These are phyloP conservation scores for Heliconius himera DNA, from an alignment of 1,140 invertebrate species.

Conservation along the genomic window DNA sequence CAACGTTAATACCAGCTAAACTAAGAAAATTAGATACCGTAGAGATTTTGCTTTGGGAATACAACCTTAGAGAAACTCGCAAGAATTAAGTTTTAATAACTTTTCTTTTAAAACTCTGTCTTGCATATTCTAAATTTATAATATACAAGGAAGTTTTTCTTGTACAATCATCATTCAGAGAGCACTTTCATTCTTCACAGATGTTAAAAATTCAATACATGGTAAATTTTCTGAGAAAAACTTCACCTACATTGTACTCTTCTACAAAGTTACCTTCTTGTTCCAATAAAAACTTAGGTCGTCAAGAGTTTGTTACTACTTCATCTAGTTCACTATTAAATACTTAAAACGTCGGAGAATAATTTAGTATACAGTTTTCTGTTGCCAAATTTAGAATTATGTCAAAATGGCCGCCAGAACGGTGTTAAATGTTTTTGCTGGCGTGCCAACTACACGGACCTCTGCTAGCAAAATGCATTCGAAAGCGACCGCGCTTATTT, in stretches of 20 bases:
- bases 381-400: conserved; percentile 12
- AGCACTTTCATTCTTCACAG: background rate
- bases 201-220: conserved; percentile 14
- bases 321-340: conserved; percentile 7
- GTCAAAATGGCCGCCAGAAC: conserved; percentile 25
- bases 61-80: background rate
- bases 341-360: background rate
- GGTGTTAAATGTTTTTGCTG: conserved; percentile 35
- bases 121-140: background rate
- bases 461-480: conserved; percentile 32
- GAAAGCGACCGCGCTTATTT: conserved; percentile 25
- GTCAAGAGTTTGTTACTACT: conserved; percentile 15
- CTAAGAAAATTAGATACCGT: background rate
- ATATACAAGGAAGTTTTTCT: background rate
- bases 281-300: conserved; percentile 15
- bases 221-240: conserved; percentile 8
- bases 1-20: too few relatives aligned
- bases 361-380: conserved; percentile 17
- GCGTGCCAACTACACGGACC: conserved; percentile 22
- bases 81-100: background rate
- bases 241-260: background rate
- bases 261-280: conserved; percentile 5
- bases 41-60: background rate
- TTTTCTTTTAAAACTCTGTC: background rate
- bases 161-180: background rate